Evolutionary conservation across 2,888 invertebrate species (phyloP), one percentile per base, ranked within the genome.

Genomic region (Alcis repandata): DNA sequence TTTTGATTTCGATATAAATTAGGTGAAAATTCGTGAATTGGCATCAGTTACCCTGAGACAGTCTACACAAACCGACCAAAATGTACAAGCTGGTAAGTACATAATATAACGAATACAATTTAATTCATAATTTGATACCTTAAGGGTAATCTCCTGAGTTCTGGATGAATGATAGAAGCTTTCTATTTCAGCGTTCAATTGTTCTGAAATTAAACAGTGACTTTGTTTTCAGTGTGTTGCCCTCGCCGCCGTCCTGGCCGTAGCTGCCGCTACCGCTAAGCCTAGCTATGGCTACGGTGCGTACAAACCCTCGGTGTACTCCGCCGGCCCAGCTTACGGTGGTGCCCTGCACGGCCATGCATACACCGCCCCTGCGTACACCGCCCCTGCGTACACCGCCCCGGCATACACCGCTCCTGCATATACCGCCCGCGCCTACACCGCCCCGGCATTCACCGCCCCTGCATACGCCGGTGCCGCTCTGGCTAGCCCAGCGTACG

Each of bases 201-300:
- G 40, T 15, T 40, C 15, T 41, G 3, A 3, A 41, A 41, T 41
- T 1, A 41, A 41, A 8, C 22, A 10, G 13, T 38, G 10, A 6
- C n/a, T 54, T 45, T 56, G 58, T 48, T 80, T 82, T 38, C 75
- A 87, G 86, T 77, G 68, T 63, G 48, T 83, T 63, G 69, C 82
- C 58, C 71, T 85, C 59, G 75, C 79, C 69, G 76, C 80, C 67
- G 68, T 83, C 64, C 68, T 85, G 84, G 81, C 90, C 79, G 33
- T 91, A 76, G 69, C 87, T 78, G 74, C 88, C 79, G 82, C 88
- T 79, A 76, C 88, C 81, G 82, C 91, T 79, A 81, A 89, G 82
- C 66, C 91, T 33, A 61, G 67, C 54, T 59, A 56, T 66, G 15
- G 33, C 49, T 60, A 53, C 49, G 11, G 13, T 15, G 15, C 38